Base-by-base conservation (phyloP, 2,888 invertebrate genomes). In the Sisyra nigra region DNA sequence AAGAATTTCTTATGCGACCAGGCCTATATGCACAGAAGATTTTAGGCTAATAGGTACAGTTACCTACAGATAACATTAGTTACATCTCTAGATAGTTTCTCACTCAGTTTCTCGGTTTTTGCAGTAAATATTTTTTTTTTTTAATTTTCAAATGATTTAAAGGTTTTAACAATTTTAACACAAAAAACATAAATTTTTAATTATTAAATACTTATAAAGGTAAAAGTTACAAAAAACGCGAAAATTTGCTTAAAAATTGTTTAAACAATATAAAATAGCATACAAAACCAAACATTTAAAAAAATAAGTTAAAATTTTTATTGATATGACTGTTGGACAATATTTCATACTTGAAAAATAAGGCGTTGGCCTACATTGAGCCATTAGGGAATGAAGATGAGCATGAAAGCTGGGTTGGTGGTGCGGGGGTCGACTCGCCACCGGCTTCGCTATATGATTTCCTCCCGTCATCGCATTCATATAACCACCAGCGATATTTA, bases 331-430 rank as follows among this genome's bases (percentile, higher is more conserved):
- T 3, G 5, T 5, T 24, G 7, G 24, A 24, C 52, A 49, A 48
- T 56, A 53, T 54, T 53, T 50, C 51, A 68, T 58, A 82, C 86
- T 75, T 37, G 37, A 37, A 53, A 89, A 72, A 58, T 89, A 91
- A 33, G 87, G 88, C 61, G 84, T 82, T 47, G 74, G 74, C 53
- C 76, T 68, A 57, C 89, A 80, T 60, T 87, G 88, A 32, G 86
- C 81, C 56, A 88, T 68, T 48, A 83, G 65, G 9, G 82, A 75
- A 60, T 85, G 85, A 55, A 91, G 76, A 63, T 86, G 87, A 54
- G 82, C 81, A 52, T 83, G 78, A 55, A 81, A 82, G 41, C 78
- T 70, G 59, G 67, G 75, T 60, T 62, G 54, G 61, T 62, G 68
- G 71, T 59, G 67, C 60, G 58, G 67, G 48, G 71, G 76, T 49